Evolutionary conservation across 2,113 vertebrate genomes (phyloP).

Genomic region (Hystrix brachyura): DNA sequence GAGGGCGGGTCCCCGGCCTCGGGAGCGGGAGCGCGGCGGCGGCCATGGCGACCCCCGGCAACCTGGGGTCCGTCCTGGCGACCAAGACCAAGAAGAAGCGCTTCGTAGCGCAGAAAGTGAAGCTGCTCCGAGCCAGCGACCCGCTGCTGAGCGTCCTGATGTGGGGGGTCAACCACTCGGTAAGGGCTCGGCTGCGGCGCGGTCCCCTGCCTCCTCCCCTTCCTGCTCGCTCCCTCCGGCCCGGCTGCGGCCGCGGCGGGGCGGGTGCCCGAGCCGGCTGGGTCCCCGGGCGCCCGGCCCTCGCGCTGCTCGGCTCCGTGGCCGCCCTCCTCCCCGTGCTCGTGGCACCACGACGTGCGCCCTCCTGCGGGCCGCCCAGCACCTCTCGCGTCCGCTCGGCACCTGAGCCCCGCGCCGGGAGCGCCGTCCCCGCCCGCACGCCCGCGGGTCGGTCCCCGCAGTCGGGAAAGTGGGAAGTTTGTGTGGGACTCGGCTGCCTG

Average conservation of each 20-base stretch:
- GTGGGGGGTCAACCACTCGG: conserved; percentile 99
- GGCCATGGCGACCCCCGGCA: conserved; percentile 94
- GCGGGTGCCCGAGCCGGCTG: background rate
- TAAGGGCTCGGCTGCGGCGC: conserved; percentile 89
- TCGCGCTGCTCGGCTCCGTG: background rate
- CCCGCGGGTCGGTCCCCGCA: background rate
- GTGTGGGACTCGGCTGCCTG: background rate
- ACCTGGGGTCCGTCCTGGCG: conserved; percentile 93
- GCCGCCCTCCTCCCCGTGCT: background rate
- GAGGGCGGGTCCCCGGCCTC: conserved; percentile 79
- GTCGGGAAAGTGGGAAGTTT: conserved; percentile 76
- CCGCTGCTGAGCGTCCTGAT: conserved; percentile 98
- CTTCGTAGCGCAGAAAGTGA: conserved; percentile 99
- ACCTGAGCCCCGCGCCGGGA: background rate
- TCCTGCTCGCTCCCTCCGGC: conserved; percentile 38
- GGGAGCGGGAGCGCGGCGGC: conserved; percentile 74
- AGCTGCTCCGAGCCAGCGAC: conserved; percentile 99
- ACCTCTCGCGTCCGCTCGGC: background rate
- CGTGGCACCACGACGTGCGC: background rate
- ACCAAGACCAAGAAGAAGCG: conserved; percentile 99
- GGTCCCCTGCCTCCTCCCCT: conserved; percentile 30
- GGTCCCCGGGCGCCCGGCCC: conserved; percentile 8
- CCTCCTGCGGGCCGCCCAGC: background rate
- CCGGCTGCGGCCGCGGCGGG: conserved; percentile 52
- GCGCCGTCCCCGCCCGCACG: background rate